Evolutionary conservation across 2,888 invertebrate genomes (phyloP).

Genomic region (Podotricha telesiphe): DNA sequence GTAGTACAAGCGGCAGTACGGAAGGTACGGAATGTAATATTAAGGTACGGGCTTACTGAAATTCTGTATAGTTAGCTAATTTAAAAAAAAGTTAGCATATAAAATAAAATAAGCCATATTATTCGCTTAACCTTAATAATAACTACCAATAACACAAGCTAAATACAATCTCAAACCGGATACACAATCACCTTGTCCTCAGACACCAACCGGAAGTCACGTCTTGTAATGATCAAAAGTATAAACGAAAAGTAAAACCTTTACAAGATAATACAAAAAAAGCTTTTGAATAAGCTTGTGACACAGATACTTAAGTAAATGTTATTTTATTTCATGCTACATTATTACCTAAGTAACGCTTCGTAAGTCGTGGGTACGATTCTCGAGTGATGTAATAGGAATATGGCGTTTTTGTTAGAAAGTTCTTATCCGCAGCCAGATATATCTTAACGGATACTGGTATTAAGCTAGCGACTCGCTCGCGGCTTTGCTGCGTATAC

Average conservation of each 20-base stretch:
- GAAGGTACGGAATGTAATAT: no score
- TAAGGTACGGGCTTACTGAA: no score
- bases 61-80: no score
- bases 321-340: background rate
- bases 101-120: background rate
- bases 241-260: background rate
- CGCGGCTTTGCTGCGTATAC: no score
- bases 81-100: no score
- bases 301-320: background rate
- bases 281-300: background rate
- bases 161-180: conserved; percentile 5
- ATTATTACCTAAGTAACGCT: background rate
- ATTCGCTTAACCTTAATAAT: background rate
- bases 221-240: background rate
- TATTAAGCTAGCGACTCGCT: no score
- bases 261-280: background rate
- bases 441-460: no score
- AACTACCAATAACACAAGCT: conserved; percentile 8
- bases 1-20: no score
- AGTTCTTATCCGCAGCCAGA: no score
- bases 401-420: background rate
- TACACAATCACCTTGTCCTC: conserved; percentile 3
- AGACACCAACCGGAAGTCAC: conserved; percentile 9
- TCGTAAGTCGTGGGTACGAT: background rate
- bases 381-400: background rate